A percentile compares a stretch with the other conserved stretches of the same genome.
These are phyloP conservation scores for Heliconius ismenius DNA, from an alignment of 2,888 invertebrate species.

Conservation along the genomic window DNA sequence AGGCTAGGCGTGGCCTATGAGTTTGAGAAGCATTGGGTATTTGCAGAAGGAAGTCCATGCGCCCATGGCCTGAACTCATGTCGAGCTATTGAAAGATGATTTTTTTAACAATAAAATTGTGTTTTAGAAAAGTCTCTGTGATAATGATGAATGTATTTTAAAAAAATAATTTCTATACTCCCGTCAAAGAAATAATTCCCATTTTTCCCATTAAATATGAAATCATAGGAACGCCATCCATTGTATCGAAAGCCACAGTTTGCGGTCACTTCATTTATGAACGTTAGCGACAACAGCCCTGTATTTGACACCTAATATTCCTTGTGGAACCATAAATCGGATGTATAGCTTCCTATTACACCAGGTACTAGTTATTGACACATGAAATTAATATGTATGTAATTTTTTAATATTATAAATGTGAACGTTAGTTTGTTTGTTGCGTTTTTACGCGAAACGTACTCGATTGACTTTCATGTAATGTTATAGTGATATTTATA, in stretches of 20 bases:
- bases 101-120: too few relatives aligned
- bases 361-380: constrained; percentile 6
- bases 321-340: constrained; percentile 39
- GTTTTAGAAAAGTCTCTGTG: too few relatives aligned
- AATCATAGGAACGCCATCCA: constrained; percentile 7
- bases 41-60: too few relatives aligned
- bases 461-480: too few relatives aligned
- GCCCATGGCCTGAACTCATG: too few relatives aligned
- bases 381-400: background rate
- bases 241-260: constrained; percentile 30
- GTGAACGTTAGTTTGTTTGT: too few relatives aligned
- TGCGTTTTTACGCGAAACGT: too few relatives aligned
- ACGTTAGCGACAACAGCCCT: constrained; percentile 27
- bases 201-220: constrained; percentile 1
- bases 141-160: background rate
- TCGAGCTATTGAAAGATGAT: too few relatives aligned
- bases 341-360: constrained; percentile 37
- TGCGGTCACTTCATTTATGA: constrained; percentile 28
- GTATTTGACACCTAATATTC: constrained; percentile 39
- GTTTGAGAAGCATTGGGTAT: too few relatives aligned
- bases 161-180: background rate
- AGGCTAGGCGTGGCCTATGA: too few relatives aligned
- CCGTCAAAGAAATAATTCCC: background rate
- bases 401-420: too few relatives aligned
- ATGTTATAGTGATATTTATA: too few relatives aligned